These are phyloP conservation scores for Drosophila colorata DNA, from an alignment of 2,888 invertebrate genomes.

Conservation along the genomic window DNA sequence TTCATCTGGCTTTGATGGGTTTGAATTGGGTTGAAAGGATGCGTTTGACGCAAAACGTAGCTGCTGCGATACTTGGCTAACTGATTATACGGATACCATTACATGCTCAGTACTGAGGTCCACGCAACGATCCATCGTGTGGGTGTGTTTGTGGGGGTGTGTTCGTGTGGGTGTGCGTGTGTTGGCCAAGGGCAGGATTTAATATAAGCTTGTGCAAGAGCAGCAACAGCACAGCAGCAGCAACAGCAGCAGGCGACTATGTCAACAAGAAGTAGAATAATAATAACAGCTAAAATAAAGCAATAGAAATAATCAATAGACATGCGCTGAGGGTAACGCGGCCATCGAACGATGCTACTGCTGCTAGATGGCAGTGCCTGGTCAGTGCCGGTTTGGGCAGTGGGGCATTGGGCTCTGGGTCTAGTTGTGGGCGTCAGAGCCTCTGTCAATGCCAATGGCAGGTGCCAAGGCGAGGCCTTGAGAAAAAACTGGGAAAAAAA, in stretches of 20 bases:
- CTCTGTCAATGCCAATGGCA: constrained; percentile 73
- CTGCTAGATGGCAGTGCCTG: constrained; percentile 3
- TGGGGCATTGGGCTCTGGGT: constrained; percentile 8
- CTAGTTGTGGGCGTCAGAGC: constrained; percentile 9
- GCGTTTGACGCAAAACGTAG: neutral
- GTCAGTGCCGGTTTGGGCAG: constrained; percentile 28
- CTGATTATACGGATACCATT: neutral
- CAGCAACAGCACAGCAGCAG: constrained; percentile 30
- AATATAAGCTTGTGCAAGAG: constrained; percentile 42
- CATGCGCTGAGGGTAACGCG: constrained; percentile 7
- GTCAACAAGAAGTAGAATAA: constrained; percentile 57
- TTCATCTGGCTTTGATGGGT: neutral
- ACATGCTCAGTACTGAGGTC: constrained; percentile 1
- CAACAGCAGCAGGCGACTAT: constrained; percentile 33
- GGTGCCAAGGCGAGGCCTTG: constrained; percentile 49
- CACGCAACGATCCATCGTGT: constrained; percentile 14
- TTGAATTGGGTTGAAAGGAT: neutral
- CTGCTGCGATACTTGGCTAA: neutral
- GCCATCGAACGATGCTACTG: neutral
- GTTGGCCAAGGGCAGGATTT: constrained; percentile 50
- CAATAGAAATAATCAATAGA: constrained; percentile 75
- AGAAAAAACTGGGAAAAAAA: constrained; percentile 12
- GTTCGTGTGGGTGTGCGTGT: neutral
- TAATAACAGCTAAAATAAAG: constrained; percentile 42
- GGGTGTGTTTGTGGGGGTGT: neutral